Conservation (phyloP, 2,113 vertebrate species). For the Uria aalge region DNA sequence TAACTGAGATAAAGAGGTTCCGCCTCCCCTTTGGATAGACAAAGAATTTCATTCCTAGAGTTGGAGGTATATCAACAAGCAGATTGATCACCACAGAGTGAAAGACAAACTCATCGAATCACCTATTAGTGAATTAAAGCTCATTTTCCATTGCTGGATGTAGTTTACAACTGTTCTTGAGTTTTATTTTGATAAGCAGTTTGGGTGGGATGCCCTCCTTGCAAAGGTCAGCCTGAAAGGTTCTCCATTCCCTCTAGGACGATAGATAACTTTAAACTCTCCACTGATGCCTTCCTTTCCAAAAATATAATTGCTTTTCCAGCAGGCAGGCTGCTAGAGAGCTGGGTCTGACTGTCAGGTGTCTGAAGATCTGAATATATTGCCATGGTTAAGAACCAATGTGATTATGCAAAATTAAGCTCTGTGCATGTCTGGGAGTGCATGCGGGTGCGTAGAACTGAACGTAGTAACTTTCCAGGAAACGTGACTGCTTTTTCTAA, state of each 20-base stretch:
- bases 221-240: not conserved
- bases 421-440: not conserved
- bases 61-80: not conserved
- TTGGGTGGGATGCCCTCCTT: not conserved
- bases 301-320: conserved; percentile 4
- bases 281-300: not conserved
- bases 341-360: conserved; percentile 14
- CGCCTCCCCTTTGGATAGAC: not conserved
- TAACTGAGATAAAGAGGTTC: not conserved
- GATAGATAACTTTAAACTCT: not conserved
- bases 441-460: not conserved
- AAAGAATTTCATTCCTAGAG: not conserved
- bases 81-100: not conserved
- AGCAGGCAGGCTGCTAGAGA: not conserved
- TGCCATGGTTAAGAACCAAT: conserved; percentile 21
- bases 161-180: not conserved
- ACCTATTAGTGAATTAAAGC: not conserved
- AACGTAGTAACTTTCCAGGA: not conserved
- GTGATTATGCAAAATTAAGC: conserved; percentile 52
- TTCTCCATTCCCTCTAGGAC: fast-evolving
- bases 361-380: conserved; percentile 44
- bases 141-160: not conserved
- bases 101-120: not conserved
- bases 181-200: not conserved
- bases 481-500: conserved; percentile 22